Evolutionary conservation across 2,888 invertebrate genomes (phyloP).

Genomic region (Agrotis segetum): DNA sequence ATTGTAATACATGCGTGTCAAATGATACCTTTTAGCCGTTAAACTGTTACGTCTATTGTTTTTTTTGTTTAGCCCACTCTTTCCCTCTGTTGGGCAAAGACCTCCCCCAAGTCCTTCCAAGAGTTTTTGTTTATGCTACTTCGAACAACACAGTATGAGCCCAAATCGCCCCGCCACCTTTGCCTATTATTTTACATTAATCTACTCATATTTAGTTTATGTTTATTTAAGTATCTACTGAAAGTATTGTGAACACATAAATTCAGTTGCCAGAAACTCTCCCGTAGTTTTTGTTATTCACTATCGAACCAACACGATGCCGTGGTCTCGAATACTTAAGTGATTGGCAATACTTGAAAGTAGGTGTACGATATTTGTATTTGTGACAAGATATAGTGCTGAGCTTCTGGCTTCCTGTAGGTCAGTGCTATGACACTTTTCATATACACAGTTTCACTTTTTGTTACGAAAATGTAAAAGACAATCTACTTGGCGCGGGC

Average conservation of each 20-base stretch:
- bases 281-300: neutral
- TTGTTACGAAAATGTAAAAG: too few relatives aligned
- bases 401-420: too few relatives aligned
- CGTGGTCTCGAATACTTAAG: slow-evolving; percentile 21
- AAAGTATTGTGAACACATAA: neutral
- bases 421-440: neutral
- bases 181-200: too few relatives aligned
- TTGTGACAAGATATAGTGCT: neutral
- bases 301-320: neutral
- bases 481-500: too few relatives aligned
- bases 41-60: neutral
- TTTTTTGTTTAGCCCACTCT: too few relatives aligned
- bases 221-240: neutral
- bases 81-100: too few relatives aligned
- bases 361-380: slow-evolving; percentile 2
- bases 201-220: too few relatives aligned
- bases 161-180: too few relatives aligned
- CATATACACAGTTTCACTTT: neutral
- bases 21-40: neutral
- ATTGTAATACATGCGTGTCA: neutral
- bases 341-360: slow-evolving; percentile 25
- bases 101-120: too few relatives aligned
- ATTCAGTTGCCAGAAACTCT: slow-evolving; percentile 8
- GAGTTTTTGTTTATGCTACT: too few relatives aligned
- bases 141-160: too few relatives aligned